A percentile compares a stretch with the other conserved stretches of the same genome.
phyloP scores from a whole-genome alignment of 2,113 vertebrate genomes.

The Brachirus orientalis region DNA sequence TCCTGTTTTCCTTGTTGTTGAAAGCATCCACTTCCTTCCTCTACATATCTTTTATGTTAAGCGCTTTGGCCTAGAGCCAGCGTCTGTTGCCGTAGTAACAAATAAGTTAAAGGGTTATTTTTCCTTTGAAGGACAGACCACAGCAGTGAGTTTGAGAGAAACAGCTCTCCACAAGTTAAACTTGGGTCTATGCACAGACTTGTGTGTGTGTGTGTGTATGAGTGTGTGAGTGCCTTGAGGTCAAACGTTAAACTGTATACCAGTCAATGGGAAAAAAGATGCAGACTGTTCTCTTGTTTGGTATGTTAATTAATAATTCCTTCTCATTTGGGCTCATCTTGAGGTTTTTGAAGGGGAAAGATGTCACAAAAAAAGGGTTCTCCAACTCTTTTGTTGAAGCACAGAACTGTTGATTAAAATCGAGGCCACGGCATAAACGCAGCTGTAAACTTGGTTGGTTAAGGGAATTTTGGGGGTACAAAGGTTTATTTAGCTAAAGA shows the following conservation, averaged over 20 bases:
- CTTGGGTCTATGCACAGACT: conserved; percentile 76
- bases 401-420: conserved; percentile 42
- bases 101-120: conserved; percentile 62
- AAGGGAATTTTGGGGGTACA: conserved; percentile 71
- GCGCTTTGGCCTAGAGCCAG: conserved; percentile 47
- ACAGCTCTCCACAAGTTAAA: conserved; percentile 61
- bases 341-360: conserved; percentile 42
- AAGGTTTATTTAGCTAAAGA: conserved; percentile 78
- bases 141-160: conserved; percentile 44
- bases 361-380: too few species aligned
- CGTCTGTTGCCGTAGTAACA: conserved; percentile 70
- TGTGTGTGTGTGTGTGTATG: conserved; percentile 27
- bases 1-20: conserved; percentile 23
- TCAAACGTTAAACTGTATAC: conserved; percentile 44
- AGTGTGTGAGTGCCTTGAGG: conserved; percentile 24
- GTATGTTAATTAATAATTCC: conserved; percentile 74
- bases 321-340: conserved; percentile 59
- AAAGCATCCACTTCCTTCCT: conserved; percentile 24
- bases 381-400: too few species aligned
- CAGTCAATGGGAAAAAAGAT: conserved; percentile 41
- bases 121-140: conserved; percentile 54
- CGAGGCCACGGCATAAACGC: conserved; percentile 47
- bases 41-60: conserved; percentile 42
- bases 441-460: conserved; percentile 53
- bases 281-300: conserved; percentile 70